Base-by-base conservation (phyloP, 2,113 vertebrate species). In the Centropus unirufus region DNA sequence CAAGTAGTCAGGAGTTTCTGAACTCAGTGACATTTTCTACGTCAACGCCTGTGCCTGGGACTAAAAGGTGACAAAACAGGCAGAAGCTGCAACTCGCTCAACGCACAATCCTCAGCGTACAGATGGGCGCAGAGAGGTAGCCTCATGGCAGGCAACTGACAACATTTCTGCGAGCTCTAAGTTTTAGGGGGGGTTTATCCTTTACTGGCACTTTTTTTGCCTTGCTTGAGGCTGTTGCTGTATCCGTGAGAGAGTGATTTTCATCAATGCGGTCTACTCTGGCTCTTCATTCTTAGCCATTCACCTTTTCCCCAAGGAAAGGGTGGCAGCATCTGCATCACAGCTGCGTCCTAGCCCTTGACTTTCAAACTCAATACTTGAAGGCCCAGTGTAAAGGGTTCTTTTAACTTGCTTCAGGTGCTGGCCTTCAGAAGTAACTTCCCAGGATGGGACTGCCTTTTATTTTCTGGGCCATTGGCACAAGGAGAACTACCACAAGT, bases 401-500 rank as follows among this genome's bases (percentile, higher is more conserved):
- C 20, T 85, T 81, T 95, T 90, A 32, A 52, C 62, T 96, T 90
- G 19, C 87, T 93, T 93, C 86, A 79, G 91, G 85, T 94, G 87
- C 78, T 92, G 90, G 83, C 93, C 87, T 89, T 96, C 51, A 82
- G 84, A 93, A 94, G 63, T 62, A 39, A 76, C 84, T 95, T 96
- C 86, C 94, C 66, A 44, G 69, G 47, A 64, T 88, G 96, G 83
- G 93, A 89, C 94, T 95, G 91, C 88, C 94, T 97, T 92, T 94
- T 62, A 12, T 93, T 96, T 97, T 96, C 83, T 94, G 87, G 96
- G 92, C 67, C 32, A 3, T 92, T 80, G 96, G 95, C 84, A 83
- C 84, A 83, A 82, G 84, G 68, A 74, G 59, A 84, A 68, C 89
- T 90, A 75, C 94, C 55, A 74, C 36, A 74, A 86, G 57, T 78